Percentiles rank a stretch among this genome's conserved stretches.
Evolutionary conservation across 2,113 vertebrate genomes (phyloP).

Genomic region (Electrona antarctica): DNA sequence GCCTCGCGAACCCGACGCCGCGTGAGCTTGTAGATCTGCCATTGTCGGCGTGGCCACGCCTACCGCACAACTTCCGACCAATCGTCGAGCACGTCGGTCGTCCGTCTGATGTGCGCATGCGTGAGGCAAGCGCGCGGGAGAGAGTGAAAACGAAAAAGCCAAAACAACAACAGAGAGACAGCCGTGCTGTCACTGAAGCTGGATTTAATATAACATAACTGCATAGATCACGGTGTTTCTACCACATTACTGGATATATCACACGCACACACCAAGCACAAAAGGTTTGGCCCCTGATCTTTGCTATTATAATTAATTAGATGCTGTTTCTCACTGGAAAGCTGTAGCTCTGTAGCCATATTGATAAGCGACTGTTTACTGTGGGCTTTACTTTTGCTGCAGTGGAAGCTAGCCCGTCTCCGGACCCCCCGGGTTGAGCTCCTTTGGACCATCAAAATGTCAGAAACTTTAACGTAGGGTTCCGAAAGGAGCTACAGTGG

Average conservation of each 20-base stretch:
- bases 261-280: background rate
- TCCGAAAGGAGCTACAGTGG: too few relatives aligned
- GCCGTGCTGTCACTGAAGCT: background rate
- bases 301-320: background rate
- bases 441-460: too few relatives aligned
- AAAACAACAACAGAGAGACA: conserved; percentile 28
- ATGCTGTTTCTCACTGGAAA: background rate
- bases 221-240: too few relatives aligned
- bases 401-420: too few relatives aligned
- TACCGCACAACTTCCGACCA: conserved; percentile 66
- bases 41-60: conserved; percentile 17
- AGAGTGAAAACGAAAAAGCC: conserved; percentile 21
- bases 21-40: too few relatives aligned
- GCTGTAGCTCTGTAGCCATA: too few relatives aligned
- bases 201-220: background rate
- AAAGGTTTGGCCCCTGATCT: background rate
- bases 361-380: too few relatives aligned
- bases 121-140: conserved; percentile 66
- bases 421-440: too few relatives aligned
- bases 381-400: too few relatives aligned
- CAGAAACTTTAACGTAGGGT: too few relatives aligned
- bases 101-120: conserved; percentile 57
- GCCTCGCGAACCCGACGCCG: too few relatives aligned
- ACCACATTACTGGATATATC: background rate
- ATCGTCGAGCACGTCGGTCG: conserved; percentile 31